Evolutionary conservation across 2,113 vertebrate species (phyloP).

Genomic region (Oreochromis spilurus): DNA sequence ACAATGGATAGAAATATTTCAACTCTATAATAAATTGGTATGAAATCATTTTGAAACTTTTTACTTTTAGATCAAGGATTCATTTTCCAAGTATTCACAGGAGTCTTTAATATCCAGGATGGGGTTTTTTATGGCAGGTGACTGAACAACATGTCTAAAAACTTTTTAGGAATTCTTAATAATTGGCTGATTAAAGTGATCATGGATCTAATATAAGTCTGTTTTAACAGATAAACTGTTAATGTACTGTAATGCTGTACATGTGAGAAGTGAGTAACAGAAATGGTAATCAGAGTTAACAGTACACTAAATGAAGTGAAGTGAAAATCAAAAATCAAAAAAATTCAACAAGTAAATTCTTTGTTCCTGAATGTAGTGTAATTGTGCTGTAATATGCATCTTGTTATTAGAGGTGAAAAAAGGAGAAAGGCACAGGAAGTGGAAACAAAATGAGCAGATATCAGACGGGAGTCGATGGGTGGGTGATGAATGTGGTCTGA

Average conservation of each 20-base stretch:
- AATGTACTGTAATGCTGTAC: neutral
- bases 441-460: neutral
- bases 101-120: neutral
- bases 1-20: neutral
- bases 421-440: neutral
- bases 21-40: neutral
- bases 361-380: neutral
- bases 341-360: neutral
- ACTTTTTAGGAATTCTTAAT: neutral
- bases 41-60: neutral
- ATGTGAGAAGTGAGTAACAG: neutral
- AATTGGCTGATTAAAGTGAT: neutral
- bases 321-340: neutral
- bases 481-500: neutral
- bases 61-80: neutral
- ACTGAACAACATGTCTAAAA: neutral
- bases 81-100: neutral
- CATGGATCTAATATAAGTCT: neutral
- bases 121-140: neutral
- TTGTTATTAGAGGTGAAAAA: neutral
- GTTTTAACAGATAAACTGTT: neutral
- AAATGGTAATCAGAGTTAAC: neutral
- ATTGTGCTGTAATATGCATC: neutral
- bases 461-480: neutral
- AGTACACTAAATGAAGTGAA: neutral